Conservation (phyloP, 1,140 invertebrate genomes). For the Bombus consobrinus region DNA sequence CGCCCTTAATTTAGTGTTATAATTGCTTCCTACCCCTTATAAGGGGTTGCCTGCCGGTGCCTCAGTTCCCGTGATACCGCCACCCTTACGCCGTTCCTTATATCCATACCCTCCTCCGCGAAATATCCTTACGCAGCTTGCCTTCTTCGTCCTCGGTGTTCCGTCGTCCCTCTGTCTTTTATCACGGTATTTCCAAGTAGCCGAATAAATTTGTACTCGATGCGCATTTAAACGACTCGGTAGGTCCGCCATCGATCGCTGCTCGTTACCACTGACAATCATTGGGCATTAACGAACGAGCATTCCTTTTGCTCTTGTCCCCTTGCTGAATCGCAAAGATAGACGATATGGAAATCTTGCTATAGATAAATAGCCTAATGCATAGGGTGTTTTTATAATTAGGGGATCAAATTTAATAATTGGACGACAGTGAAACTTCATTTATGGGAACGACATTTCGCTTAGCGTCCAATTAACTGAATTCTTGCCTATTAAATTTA, state of each 20-base stretch:
- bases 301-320: neutral
- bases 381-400: too few relatives aligned
- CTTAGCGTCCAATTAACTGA: too few relatives aligned
- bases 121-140: conserved; percentile 45
- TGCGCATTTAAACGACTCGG: conserved; percentile 65
- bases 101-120: conserved; percentile 51
- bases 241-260: conserved; percentile 50
- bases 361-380: neutral
- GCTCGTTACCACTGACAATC: conserved; percentile 42
- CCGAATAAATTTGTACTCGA: conserved; percentile 60
- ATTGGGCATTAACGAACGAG: conserved; percentile 30
- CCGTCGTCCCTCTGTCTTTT: conserved; percentile 52
- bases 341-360: fast-evolving
- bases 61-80: conserved; percentile 62
- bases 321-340: neutral
- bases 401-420: neutral
- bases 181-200: conserved; percentile 58
- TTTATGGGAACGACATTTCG: too few relatives aligned
- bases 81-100: conserved; percentile 70
- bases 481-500: too few relatives aligned
- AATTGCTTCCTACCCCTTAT: conserved; percentile 79
- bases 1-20: conserved; percentile 80
- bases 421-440: fast-evolving
- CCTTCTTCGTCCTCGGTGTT: conserved; percentile 27
- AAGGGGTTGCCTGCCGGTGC: conserved; percentile 65